A percentile compares a stretch with the other conserved stretches of the same genome.
These are phyloP conservation scores for Rhagium mordax DNA, from an alignment of 2,888 invertebrate species.

Conservation along the genomic window DNA sequence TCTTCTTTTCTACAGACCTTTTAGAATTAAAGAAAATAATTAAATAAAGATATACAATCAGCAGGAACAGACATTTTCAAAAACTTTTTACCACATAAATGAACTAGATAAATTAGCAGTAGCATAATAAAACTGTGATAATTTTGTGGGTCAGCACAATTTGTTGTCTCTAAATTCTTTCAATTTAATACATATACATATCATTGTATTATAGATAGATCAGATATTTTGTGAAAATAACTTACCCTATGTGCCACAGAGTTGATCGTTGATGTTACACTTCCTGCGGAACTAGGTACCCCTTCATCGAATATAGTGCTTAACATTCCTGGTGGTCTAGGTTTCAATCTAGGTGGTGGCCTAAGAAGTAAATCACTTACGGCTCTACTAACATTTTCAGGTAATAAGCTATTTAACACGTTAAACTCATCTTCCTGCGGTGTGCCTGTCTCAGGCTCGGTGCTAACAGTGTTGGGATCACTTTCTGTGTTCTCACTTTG, in stretches of 20 bases:
- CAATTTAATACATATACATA: no score
- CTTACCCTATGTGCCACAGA: conserved; percentile 67
- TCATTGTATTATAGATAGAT: no score
- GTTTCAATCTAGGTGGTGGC: conserved; percentile 68
- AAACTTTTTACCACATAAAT: no score
- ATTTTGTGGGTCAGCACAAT: no score
- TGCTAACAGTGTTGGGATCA: conserved; percentile 12
- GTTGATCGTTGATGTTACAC: conserved; percentile 64
- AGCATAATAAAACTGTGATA: no score
- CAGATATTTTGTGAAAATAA: conserved; percentile 17
- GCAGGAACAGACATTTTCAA: no score
- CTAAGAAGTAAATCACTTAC: conserved; percentile 62
- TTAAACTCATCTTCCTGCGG: conserved; percentile 56
- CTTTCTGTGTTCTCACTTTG: not conserved
- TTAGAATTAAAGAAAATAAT: no score
- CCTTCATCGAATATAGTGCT: conserved; percentile 67
- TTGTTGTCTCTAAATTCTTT: no score
- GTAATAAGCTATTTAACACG: conserved; percentile 57
- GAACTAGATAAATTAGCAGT: no score
- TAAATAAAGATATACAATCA: no score
- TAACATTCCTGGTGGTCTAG: conserved; percentile 70
- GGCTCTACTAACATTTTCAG: conserved; percentile 62
- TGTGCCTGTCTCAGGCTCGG: conserved; percentile 26
- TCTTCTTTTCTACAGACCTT: no score
- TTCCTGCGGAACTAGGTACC: conserved; percentile 64